Base-by-base conservation (phyloP, 2,888 invertebrate genomes). In the Brachynemurus nebulosus region DNA sequence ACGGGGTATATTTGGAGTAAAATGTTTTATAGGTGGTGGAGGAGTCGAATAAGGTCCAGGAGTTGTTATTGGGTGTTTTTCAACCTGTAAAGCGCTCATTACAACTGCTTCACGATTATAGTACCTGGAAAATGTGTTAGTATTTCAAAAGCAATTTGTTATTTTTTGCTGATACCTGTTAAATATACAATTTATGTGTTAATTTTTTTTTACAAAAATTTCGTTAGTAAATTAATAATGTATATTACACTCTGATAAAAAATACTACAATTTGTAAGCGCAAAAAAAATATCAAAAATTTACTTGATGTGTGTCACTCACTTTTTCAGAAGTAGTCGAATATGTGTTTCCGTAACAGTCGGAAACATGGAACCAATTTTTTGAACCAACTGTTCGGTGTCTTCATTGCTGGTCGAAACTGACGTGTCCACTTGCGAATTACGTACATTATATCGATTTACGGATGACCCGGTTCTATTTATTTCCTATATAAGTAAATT, bases 31-130 rank as follows among this genome's bases (percentile, higher is more conserved):
- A 50, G 71, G 68, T 9, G 78, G 74, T 3, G 82, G 81, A 1
- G 82, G 82, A 57, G 81, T 80, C 14, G 79, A 72, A 51, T 75
- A 78, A 1, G 88, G 88, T 36, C 88, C 88, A n/a, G 86, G 86
- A 47, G 86, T 86, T 34, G 84, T 83, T 50, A 89, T 80, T 42
- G 89, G 89, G 68, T 89, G 82, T 65, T 90, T 91, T 65, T 91
- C 91, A 53, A 91, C 89, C 71, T 91, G 89, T 48, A 92, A 72
- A 43, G 91, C 90, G 63, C 90, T 90, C 67, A 91, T 86, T 47
- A 91, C 91, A 53, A 92, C 82, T 47, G 90, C 89, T 65, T 90
- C 88, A 52, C 91, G 79, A 64, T 88, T 88, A 70, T 91, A 88
- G 67, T 91, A 91, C 68, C 91, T 91, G 37, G 11, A 42, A 42